These are phyloP conservation scores for Cephalopterus ornatus DNA, from an alignment of 2,113 vertebrate species.

Conservation along the genomic window DNA sequence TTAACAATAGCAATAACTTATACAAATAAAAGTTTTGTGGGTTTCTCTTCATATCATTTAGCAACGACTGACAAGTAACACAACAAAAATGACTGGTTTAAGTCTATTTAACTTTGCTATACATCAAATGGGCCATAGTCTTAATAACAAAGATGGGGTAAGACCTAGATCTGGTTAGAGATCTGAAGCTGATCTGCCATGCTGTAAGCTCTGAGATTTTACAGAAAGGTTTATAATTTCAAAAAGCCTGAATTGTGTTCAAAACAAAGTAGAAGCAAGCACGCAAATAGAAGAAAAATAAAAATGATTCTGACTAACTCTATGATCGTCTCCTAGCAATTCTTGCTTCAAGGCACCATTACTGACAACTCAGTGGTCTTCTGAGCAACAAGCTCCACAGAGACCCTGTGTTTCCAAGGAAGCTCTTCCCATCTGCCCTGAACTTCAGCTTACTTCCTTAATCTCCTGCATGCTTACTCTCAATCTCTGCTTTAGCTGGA, in stretches of 20 bases:
- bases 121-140: background rate
- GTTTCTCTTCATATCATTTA: background rate
- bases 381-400: background rate
- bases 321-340: background rate
- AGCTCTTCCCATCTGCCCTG: background rate
- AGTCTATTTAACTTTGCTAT: background rate
- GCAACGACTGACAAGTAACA: background rate
- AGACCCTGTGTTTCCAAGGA: background rate
- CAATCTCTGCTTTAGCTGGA: background rate
- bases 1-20: background rate
- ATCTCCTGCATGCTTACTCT: background rate
- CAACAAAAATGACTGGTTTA: background rate
- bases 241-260: background rate
- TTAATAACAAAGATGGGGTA: background rate
- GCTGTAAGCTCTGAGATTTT: background rate
- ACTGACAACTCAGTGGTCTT: background rate
- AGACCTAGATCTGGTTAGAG: background rate
- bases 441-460: background rate
- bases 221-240: background rate
- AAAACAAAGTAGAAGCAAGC: background rate
- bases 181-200: background rate
- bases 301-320: background rate
- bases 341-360: background rate
- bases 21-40: fast-evolving
- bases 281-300: background rate